Base-by-base conservation (phyloP, 2,888 invertebrate species). In the Ctenicera cuprea region DNA sequence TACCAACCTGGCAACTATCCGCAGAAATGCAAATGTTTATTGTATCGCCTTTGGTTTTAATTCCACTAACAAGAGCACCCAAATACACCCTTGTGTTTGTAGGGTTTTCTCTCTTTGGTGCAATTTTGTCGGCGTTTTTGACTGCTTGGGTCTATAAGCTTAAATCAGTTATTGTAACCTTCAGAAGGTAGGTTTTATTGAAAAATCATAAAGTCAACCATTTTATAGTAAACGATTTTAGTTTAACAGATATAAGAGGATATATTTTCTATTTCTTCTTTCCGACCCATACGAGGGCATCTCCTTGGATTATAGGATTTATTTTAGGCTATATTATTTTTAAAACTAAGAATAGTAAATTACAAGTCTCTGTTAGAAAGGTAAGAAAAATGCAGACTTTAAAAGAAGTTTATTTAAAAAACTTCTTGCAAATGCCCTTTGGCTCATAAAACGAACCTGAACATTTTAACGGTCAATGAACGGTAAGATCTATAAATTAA, bases 21-120 rank as follows among this genome's bases (percentile, higher is more conserved):
- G 89, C 90, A 11, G 91, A 91, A 78, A 90, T 89, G 78, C 91
- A 91, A 80, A 81, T 91, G 43, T 91, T 89, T 79, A 85, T 89
- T 78, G 72, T 91, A 12, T 89, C 91, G 0, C 91, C 91, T 0
- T 76, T 91, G 1, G 82, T 91, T 64, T 82, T 90, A 0, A 87
- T 88, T 71, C 88, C 89, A 0, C 78, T 90, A 14, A 38, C 9
- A 8, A 59, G 9, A n/a, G 5, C 3, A 12, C 59, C 59, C 12
- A 14, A 18, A n/a, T n/a, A 8, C 1, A 41, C 59, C 12, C n/a
- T 59, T 1, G 7, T 37, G 11, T n/a, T 38, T 8, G 20, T 59
- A 1, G 59, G 37, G 1, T 0, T 20, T 4, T 18, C 59, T 30
- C 14, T 12, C 7, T 1, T 67, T 30, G 12, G 22, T 11, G 59